Conservation (phyloP, 2,888 invertebrate genomes). For the Pheosia tremula region DNA sequence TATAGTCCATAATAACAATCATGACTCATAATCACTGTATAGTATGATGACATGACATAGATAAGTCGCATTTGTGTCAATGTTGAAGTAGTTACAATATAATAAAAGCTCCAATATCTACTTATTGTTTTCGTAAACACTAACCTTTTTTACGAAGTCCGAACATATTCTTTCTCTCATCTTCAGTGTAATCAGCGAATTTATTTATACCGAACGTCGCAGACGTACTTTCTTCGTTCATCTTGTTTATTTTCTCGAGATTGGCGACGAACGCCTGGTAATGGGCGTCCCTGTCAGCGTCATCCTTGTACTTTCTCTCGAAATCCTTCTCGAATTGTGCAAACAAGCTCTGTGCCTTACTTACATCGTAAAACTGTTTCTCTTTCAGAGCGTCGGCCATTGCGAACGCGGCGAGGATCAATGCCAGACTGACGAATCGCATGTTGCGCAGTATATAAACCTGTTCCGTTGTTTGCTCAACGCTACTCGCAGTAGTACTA, state of each 20-base stretch:
- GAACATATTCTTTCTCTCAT: conserved; percentile 35
- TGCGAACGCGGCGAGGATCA: conserved; percentile 24
- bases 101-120: too few relatives aligned
- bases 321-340: conserved; percentile 47
- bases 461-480: conserved; percentile 13
- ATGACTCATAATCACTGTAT: neutral
- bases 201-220: conserved; percentile 50
- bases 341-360: conserved; percentile 42
- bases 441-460: conserved; percentile 13
- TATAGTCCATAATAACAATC: neutral
- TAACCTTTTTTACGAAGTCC: conserved; percentile 28
- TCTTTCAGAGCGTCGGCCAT: conserved; percentile 27
- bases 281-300: conserved; percentile 46
- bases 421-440: conserved; percentile 23
- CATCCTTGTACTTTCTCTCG: conserved; percentile 49
- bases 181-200: conserved; percentile 53
- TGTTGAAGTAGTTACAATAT: neutral
- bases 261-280: conserved; percentile 43
- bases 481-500: neutral
- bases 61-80: conserved; percentile 1
- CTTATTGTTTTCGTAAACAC: conserved; percentile 8
- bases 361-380: conserved; percentile 40
- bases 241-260: conserved; percentile 44
- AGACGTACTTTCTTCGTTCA: conserved; percentile 25
- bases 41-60: neutral